Percentiles rank a stretch among this genome's conserved stretches.
phyloP scores from a whole-genome alignment of 2,888 invertebrate genomes.

The Perizoma flavofasciatum region DNA sequence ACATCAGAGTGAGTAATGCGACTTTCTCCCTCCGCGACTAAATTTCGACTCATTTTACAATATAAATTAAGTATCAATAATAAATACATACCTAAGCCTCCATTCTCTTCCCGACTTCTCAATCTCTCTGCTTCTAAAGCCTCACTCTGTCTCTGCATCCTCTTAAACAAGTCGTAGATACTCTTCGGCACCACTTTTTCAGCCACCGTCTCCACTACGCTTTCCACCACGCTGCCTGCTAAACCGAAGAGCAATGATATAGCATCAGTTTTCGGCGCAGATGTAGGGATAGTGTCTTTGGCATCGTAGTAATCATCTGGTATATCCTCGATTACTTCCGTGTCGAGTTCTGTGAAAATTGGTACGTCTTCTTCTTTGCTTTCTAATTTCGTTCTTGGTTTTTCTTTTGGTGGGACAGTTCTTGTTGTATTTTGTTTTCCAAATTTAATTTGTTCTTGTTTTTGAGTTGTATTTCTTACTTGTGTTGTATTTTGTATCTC shows the following conservation, averaged over 20 bases:
- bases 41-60: too few species aligned
- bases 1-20: too few species aligned
- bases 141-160: conserved; percentile 77
- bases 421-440: conserved; percentile 23
- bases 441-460: conserved; percentile 13
- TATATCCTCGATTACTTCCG: conserved; percentile 60
- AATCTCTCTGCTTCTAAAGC: conserved; percentile 74
- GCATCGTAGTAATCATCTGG: conserved; percentile 78
- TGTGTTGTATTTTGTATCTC: conserved; percentile 1
- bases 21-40: too few species aligned
- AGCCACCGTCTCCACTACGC: conserved; percentile 73
- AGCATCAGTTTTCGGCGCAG: conserved; percentile 72
- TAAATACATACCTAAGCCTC: conserved; percentile 68
- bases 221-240: conserved; percentile 76
- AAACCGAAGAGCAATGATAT: conserved; percentile 74
- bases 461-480: conserved; percentile 2
- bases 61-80: neutral
- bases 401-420: conserved; percentile 7
- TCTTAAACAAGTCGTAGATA: conserved; percentile 69
- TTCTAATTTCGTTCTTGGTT: conserved; percentile 44
- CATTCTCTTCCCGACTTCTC: conserved; percentile 78
- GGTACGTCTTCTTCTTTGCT: conserved; percentile 57
- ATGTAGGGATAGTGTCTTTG: conserved; percentile 72
- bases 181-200: conserved; percentile 76
- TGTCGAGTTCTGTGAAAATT: conserved; percentile 68